Evolutionary conservation across 2,113 vertebrate species (phyloP), one percentile per base, ranked within the genome.

Genomic region (Gallinago undulata): DNA sequence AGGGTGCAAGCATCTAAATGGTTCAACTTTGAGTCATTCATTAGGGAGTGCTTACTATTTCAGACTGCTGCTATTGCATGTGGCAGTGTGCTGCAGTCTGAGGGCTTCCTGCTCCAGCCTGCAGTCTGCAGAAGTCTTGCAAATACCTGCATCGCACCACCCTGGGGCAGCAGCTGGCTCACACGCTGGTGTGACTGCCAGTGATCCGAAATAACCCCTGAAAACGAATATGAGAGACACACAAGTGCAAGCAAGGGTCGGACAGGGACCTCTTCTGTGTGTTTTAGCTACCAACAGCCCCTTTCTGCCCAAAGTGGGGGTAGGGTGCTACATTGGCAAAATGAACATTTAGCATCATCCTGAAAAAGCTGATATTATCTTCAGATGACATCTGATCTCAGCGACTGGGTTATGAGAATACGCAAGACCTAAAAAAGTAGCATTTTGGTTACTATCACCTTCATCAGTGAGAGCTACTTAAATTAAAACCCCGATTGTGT

Each of bases 401-500:
- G 91, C 57, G 82, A 45, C 30, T 23, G 50, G 28, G 7, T 66
- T 82, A 85, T 62, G 69, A 79, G 81, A 95, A 87, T 48, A 83
- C 13, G 57, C 72, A 94, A 89, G 84, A 89, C 78, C 57, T 74
- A 75, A 66, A 48, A 87, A 87, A 41, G 53, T 30, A 86, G 22
- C 41, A 53, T 95, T 96, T 97, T 73, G 56, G n/a, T 76, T 92
- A 70, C 17, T 91, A 25, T 85, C 59, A 47, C 62, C 59, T 95
- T 96, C 68, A 91, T 89, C 67, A 74, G 31, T 66, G 56, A 90
- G 75, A 76, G n/a, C 62, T 95, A 23, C 75, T 94, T 94, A 30
- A 90, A 90, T 96, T 84, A 87, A 94, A 96, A 47, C 74, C 22
- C 55, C 64, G 60, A 76, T n/a, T 96, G 77, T 73, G 45, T 72